Percentiles rank a stretch among this genome's conserved stretches.
Evolutionary conservation across 2,797 vertebrate genomes (phyloP).

Genomic region (Onychomys leucogaster): DNA sequence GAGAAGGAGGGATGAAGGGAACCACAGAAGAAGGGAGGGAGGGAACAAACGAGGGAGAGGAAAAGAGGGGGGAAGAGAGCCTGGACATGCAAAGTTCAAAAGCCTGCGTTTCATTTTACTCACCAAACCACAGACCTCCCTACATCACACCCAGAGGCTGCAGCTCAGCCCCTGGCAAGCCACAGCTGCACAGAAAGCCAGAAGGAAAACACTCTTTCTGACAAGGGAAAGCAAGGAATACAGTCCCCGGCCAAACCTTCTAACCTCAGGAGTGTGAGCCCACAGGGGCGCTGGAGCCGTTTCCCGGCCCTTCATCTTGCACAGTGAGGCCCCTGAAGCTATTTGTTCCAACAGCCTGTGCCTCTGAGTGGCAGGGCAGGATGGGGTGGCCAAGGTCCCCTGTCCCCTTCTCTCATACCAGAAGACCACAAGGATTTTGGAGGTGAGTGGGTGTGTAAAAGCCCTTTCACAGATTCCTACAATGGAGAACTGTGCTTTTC

Average conservation of each 20-base stretch:
- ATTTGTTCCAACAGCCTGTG: not conserved
- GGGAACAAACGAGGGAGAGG: not conserved
- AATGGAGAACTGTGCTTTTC: not conserved
- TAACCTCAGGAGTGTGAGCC: not conserved
- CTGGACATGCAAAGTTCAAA: constrained; percentile 26
- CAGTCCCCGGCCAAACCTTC: not conserved
- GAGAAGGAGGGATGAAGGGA: not conserved
- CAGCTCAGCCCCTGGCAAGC: constrained; percentile 55
- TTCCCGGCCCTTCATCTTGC: not conserved
- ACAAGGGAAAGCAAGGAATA: not conserved
- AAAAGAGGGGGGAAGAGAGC: not conserved
- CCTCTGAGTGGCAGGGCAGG: not conserved
- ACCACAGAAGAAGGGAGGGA: not conserved
- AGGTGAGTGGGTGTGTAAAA: not conserved
- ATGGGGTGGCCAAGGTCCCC: not conserved
- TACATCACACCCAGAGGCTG: constrained; percentile 56
- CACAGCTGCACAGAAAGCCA: constrained; percentile 19
- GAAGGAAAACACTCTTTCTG: constrained; percentile 30
- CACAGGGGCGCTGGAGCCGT: not conserved
- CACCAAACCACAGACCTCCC: constrained; percentile 55
- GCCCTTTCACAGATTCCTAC: not conserved
- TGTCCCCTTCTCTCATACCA: not conserved
- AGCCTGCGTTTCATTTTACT: constrained; percentile 47
- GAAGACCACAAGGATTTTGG: not conserved
- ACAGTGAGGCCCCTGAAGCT: not conserved